These are phyloP conservation scores for Lydus trimaculatus DNA, from an alignment of 2,888 invertebrate species.

Conservation along the genomic window DNA sequence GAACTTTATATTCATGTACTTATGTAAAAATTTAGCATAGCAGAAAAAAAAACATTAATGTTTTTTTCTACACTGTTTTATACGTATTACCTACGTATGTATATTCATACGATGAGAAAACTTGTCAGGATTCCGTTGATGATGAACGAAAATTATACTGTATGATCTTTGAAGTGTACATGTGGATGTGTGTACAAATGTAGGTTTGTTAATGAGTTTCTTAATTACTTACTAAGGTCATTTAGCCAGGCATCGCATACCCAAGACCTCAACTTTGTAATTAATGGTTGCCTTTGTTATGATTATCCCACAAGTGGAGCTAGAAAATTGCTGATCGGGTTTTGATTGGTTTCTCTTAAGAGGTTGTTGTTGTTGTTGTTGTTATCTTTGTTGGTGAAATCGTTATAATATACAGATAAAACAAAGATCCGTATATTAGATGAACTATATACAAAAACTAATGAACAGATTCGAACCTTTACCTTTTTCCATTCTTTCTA, in stretches of 20 bases:
- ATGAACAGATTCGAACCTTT: conserved; percentile 54
- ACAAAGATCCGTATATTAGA: conserved; percentile 23
- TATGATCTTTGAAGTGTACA: conserved; percentile 1
- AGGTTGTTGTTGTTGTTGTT: conserved; percentile 28
- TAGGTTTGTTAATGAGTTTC: conserved; percentile 54
- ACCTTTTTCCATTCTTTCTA: conserved; percentile 47
- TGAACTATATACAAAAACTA: conserved; percentile 48
- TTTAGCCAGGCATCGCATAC: conserved; percentile 49
- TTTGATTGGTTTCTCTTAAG: conserved; percentile 56
- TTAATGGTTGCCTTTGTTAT: conserved; percentile 59
- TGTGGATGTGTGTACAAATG: conserved; percentile 37
- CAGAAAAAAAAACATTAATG: no score
- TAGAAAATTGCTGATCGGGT: conserved; percentile 58
- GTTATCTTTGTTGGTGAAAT: conserved; percentile 28
- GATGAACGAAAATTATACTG: conserved; percentile 11
- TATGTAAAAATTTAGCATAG: no score
- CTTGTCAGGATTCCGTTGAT: conserved; percentile 1
- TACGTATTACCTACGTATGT: no score
- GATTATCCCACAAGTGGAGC: conserved; percentile 57
- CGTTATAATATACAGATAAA: conserved; percentile 15
- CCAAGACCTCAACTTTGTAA: conserved; percentile 54
- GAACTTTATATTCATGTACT: no score
- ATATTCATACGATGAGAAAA: background rate
- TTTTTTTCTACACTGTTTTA: no score
- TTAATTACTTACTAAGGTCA: conserved; percentile 55